phyloP scores from a whole-genome alignment of 2,113 vertebrate species.

The Ceuthmochares aereus region DNA sequence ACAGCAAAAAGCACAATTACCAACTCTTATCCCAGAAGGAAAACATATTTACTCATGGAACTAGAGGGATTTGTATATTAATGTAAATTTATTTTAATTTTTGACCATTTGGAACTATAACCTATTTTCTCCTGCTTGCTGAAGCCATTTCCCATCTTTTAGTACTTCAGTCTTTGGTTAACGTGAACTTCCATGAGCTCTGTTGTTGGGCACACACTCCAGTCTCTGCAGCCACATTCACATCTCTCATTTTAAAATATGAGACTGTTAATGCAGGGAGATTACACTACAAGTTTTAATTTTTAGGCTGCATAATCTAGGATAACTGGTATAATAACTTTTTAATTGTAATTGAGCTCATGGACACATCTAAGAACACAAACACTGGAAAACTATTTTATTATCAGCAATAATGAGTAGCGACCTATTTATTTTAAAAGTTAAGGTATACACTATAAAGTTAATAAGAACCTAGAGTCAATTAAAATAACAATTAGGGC shows the following conservation, averaged over 20 bases:
- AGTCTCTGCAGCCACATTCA: background rate
- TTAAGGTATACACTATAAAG: background rate
- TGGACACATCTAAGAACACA: background rate
- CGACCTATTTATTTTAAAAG: background rate
- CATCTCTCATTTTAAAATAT: background rate
- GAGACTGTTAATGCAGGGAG: background rate
- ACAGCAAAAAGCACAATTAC: background rate
- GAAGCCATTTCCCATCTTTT: background rate
- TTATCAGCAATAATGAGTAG: background rate
- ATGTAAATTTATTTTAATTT: background rate
- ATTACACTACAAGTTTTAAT: background rate
- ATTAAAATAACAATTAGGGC: slow-evolving; percentile 44
- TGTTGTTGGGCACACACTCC: background rate
- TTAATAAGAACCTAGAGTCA: slow-evolving; percentile 39
- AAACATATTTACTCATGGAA: background rate
- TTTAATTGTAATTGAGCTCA: background rate
- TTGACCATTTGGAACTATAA: background rate
- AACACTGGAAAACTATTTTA: background rate
- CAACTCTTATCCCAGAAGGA: background rate
- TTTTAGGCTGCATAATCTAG: background rate
- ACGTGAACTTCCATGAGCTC: background rate
- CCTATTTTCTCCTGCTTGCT: background rate
- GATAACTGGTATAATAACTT: background rate
- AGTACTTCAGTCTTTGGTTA: background rate
- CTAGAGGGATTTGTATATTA: too few relatives aligned